Evolutionary conservation across 2,113 vertebrate species (phyloP).

Genomic region (Xiphophorus couchianus): DNA sequence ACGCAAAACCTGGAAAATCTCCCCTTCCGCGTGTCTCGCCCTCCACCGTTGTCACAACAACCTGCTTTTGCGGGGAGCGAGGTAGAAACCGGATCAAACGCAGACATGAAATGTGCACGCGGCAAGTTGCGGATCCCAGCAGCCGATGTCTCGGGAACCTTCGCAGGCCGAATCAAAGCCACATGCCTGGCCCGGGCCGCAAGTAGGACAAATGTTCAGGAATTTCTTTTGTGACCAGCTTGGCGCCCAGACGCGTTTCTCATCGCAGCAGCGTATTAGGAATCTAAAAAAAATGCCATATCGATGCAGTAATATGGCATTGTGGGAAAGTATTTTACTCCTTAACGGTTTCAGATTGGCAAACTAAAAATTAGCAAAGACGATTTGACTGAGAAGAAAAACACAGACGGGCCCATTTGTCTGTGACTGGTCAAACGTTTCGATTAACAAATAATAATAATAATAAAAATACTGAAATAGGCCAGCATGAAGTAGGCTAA

Average conservation of each 20-base stretch:
- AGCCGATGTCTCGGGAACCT: no score
- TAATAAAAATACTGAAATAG: no score
- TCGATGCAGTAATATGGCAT: background rate
- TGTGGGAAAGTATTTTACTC: background rate
- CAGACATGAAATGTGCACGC: background rate
- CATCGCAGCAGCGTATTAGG: no score
- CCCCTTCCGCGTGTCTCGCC: no score
- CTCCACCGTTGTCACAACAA: background rate
- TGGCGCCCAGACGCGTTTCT: background rate
- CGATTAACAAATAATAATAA: no score
- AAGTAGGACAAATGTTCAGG: background rate
- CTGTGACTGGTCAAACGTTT: no score
- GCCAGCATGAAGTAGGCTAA: no score
- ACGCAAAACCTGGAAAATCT: no score
- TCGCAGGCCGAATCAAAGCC: background rate
- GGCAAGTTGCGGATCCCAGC: no score
- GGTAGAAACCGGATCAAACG: background rate
- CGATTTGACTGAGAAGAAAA: no score
- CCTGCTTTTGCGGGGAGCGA: background rate
- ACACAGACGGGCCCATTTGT: no score
- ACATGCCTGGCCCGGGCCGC: background rate
- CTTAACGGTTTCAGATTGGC: background rate
- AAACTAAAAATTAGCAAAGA: no score
- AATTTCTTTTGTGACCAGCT: background rate
- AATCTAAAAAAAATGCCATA: background rate